These are phyloP conservation scores for Papilio elwesi DNA, from an alignment of 2,888 invertebrate genomes.

Conservation along the genomic window DNA sequence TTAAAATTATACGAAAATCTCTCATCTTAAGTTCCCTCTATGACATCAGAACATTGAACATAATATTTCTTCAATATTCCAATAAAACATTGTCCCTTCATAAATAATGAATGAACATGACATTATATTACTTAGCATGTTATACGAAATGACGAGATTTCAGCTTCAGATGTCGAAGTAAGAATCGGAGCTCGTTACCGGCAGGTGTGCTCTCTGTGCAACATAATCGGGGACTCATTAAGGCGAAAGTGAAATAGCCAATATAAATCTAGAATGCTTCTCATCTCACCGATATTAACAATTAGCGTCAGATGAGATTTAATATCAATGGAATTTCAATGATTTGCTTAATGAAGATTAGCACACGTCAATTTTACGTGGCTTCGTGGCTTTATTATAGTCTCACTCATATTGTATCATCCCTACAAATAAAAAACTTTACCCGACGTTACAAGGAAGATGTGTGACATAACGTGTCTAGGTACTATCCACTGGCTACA, in stretches of 20 bases:
- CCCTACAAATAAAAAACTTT: too few relatives aligned
- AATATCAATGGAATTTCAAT: not conserved
- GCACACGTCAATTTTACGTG: not conserved
- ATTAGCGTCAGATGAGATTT: not conserved
- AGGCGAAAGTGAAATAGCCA: slow-evolving; percentile 10
- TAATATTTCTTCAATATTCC: too few relatives aligned
- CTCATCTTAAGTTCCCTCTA: too few relatives aligned
- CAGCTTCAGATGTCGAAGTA: not conserved
- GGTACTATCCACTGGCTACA: too few relatives aligned
- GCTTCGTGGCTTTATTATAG: not conserved
- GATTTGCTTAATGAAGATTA: not conserved
- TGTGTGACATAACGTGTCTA: too few relatives aligned
- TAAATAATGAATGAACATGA: too few relatives aligned
- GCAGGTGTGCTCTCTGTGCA: slow-evolving; percentile 4
- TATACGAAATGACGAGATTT: slow-evolving; percentile 2
- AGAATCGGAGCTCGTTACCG: slow-evolving; percentile 16
- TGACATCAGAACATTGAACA: too few relatives aligned
- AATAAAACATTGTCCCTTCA: too few relatives aligned
- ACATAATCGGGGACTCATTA: slow-evolving; percentile 17
- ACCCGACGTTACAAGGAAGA: too few relatives aligned
- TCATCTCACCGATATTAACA: slow-evolving; percentile 5
- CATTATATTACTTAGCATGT: not conserved
- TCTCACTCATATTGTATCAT: too few relatives aligned
- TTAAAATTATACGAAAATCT: too few relatives aligned
- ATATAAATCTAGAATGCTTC: slow-evolving; percentile 16